Conservation (phyloP, 1,140 invertebrate species). For the Bombus picipes region DNA sequence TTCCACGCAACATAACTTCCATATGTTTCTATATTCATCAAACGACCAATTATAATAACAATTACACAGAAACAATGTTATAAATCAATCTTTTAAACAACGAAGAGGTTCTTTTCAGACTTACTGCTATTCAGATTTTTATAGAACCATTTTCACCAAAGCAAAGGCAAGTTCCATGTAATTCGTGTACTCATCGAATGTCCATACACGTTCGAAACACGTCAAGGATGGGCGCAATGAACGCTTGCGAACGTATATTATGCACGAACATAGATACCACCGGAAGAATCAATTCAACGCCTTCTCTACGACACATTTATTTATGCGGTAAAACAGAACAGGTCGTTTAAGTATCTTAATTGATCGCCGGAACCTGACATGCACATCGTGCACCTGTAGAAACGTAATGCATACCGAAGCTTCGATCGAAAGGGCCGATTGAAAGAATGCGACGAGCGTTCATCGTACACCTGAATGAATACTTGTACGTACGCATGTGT, state of each 20-base stretch:
- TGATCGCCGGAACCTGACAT: background rate
- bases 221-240: background rate
- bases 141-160: background rate
- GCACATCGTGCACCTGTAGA: background rate
- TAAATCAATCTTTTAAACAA: too few relatives aligned
- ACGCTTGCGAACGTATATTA: background rate
- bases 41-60: too few relatives aligned
- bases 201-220: background rate
- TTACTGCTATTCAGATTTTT: background rate
- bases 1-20: background rate
- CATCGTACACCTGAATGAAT: background rate
- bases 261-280: constrained; percentile 11
- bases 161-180: background rate
- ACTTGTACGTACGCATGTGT: too few relatives aligned
- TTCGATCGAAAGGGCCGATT: background rate
- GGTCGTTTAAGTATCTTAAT: constrained; percentile 1
- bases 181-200: background rate
- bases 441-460: constrained; percentile 5
- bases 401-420: background rate
- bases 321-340: constrained; percentile 33
- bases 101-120: too few relatives aligned
- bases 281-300: constrained; percentile 44
- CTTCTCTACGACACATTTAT: constrained; percentile 18
- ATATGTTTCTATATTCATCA: background rate
- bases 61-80: too few relatives aligned